Percentiles rank a stretch among this genome's conserved stretches.
These are phyloP conservation scores for Cyrtodaria siliqua DNA, from an alignment of 2,888 invertebrate genomes.

Conservation along the genomic window DNA sequence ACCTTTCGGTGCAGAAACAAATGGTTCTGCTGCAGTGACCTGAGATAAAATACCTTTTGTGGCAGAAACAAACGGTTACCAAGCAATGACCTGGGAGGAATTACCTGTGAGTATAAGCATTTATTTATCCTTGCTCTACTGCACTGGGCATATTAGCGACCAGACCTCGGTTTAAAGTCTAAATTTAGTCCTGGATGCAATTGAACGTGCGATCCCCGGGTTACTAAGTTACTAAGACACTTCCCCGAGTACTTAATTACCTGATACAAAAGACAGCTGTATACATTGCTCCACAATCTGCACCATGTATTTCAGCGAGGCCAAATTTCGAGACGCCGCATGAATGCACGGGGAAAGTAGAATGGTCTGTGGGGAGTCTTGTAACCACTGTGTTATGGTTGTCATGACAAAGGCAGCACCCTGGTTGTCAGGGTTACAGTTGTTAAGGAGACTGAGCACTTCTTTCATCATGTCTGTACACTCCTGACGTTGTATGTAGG, in stretches of 20 bases:
- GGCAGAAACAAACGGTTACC: too few relatives aligned
- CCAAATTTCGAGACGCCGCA: conserved; percentile 80
- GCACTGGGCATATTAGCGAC: too few relatives aligned
- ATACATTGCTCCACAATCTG: conserved; percentile 82
- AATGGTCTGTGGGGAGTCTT: conserved; percentile 81
- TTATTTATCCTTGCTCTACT: too few relatives aligned
- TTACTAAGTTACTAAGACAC: too few relatives aligned
- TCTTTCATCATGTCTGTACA: conserved; percentile 80
- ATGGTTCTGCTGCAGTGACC: too few relatives aligned
- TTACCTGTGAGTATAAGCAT: too few relatives aligned
- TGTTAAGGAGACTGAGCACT: conserved; percentile 81
- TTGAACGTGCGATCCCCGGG: too few relatives aligned
- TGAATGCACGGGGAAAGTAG: conserved; percentile 82
- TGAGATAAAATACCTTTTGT: too few relatives aligned
- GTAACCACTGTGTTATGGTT: conserved; percentile 80
- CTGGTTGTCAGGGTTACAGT: conserved; percentile 81
- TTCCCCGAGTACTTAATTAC: conserved; percentile 44
- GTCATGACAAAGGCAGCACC: conserved; percentile 70
- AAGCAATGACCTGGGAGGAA: too few relatives aligned
- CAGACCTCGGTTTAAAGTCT: too few relatives aligned
- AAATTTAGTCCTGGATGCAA: too few relatives aligned
- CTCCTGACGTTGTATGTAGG: conserved; percentile 75
- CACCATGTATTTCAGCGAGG: conserved; percentile 79
- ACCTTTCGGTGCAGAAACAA: too few relatives aligned
- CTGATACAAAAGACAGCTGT: conserved; percentile 77